Percentiles rank a stretch among this genome's conserved stretches.
These are phyloP conservation scores for Sebastes nivosus DNA, from an alignment of 2,797 vertebrate species.

Conservation along the genomic window DNA sequence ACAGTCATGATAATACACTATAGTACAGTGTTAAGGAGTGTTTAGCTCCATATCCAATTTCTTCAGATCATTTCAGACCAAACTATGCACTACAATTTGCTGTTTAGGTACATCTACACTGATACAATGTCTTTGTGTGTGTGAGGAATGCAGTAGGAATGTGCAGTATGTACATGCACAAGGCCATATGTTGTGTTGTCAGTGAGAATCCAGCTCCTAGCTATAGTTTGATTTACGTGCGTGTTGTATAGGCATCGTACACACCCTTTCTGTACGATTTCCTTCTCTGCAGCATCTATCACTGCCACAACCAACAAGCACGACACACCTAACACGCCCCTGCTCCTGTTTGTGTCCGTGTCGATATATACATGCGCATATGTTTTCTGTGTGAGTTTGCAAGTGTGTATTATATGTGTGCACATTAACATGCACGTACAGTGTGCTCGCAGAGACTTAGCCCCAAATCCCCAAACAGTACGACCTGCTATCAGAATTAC, in stretches of 20 bases:
- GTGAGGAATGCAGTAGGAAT: not conserved
- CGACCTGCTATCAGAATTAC: slow-evolving; percentile 55
- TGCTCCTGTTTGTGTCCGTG: not conserved
- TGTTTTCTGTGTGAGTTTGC: slow-evolving; percentile 6
- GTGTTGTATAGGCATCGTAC: slow-evolving; percentile 20
- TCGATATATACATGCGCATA: not conserved
- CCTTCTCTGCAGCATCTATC: slow-evolving; percentile 62
- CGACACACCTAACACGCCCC: slow-evolving; percentile 4
- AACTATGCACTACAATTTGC: not conserved
- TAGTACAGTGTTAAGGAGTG: not conserved
- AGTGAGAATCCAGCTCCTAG: not conserved
- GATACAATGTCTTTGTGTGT: not conserved
- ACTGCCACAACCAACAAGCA: slow-evolving; percentile 51
- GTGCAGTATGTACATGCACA: not conserved
- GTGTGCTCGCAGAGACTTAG: slow-evolving; percentile 28
- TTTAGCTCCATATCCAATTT: not conserved
- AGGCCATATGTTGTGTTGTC: slow-evolving; percentile 25
- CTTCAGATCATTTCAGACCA: not conserved
- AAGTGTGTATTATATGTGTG: not conserved
- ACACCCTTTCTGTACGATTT: slow-evolving; percentile 29
- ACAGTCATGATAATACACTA: not conserved
- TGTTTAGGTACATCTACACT: not conserved
- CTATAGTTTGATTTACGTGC: slow-evolving; percentile 53
- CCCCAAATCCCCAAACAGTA: slow-evolving; percentile 59
- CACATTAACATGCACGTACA: slow-evolving; percentile 12